Evolutionary conservation across 1,140 invertebrate genomes (phyloP).

Genomic region (Cepaea nemoralis): DNA sequence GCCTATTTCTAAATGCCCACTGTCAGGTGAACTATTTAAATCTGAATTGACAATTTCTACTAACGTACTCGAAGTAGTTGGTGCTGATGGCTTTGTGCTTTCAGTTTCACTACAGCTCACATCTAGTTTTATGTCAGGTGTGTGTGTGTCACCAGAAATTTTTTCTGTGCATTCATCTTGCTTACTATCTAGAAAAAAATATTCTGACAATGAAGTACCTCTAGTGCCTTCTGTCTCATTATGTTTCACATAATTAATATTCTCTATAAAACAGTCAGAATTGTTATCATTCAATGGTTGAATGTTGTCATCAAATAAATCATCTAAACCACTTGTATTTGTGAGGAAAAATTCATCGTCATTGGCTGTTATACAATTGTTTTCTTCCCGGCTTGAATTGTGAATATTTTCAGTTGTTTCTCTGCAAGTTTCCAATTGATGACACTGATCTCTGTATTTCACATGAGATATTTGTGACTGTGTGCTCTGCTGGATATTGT

Average conservation of each 20-base stretch:
- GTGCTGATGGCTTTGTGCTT: slow-evolving; percentile 75
- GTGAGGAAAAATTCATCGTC: neutral
- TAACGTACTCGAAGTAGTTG: slow-evolving; percentile 66
- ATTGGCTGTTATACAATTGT: neutral
- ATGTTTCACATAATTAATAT: neutral
- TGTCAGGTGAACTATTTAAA: neutral
- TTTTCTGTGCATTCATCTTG: slow-evolving; percentile 45
- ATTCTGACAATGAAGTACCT: slow-evolving; percentile 13
- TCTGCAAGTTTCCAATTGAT: neutral
- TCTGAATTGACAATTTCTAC: neutral
- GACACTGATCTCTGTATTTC: neutral
- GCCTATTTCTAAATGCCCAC: neutral
- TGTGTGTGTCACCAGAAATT: neutral
- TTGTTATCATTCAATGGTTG: neutral
- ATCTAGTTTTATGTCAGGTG: neutral
- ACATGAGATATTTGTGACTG: neutral
- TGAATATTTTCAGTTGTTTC: neutral
- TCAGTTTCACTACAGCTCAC: slow-evolving; percentile 73
- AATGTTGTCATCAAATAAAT: neutral
- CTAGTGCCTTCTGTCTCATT: neutral
- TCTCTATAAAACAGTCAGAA: neutral
- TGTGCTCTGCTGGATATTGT: neutral
- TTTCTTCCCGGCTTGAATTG: neutral
- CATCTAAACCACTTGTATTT: neutral
- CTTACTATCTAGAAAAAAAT: neutral